Percentiles rank a stretch among this genome's conserved stretches.
These are phyloP conservation scores for Arremon aurantiirostris DNA, from an alignment of 2,797 vertebrate genomes.

Conservation along the genomic window DNA sequence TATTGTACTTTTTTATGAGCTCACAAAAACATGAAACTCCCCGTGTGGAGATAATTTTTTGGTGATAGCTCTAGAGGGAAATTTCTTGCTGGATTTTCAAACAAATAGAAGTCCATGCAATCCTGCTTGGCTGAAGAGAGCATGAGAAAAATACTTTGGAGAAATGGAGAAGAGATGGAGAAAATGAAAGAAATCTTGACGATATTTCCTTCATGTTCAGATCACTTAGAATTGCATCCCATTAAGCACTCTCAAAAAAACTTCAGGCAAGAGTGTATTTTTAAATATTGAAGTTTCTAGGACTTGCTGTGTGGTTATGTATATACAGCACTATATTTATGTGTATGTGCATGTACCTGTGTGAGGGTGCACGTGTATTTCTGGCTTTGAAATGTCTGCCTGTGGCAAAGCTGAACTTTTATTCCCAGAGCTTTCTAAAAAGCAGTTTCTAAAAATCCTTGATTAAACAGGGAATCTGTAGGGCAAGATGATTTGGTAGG, in stretches of 20 bases:
- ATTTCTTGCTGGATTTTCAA: background rate
- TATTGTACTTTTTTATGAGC: background rate
- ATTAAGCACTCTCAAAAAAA: background rate
- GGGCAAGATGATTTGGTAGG: background rate
- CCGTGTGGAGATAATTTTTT: background rate
- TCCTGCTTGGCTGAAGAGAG: background rate
- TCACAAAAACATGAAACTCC: background rate
- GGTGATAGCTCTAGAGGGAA: background rate
- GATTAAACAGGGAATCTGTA: background rate
- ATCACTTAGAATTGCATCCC: background rate
- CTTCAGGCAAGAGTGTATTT: background rate
- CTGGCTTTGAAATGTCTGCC: background rate
- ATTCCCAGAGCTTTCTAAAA: background rate
- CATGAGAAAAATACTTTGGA: background rate
- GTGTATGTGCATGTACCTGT: background rate
- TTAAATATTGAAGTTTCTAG: background rate
- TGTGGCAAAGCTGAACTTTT: background rate
- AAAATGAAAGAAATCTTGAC: background rate
- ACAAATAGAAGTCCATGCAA: background rate
- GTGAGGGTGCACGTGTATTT: background rate
- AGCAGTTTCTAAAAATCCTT: background rate
- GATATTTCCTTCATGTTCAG: background rate
- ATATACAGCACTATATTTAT: background rate
- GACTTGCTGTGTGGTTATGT: background rate
- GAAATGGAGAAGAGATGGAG: background rate